Percentiles rank a stretch among this genome's conserved stretches.
Evolutionary conservation across 2,113 vertebrate species (phyloP).

Genomic region (Gopherus flavomarginatus): DNA sequence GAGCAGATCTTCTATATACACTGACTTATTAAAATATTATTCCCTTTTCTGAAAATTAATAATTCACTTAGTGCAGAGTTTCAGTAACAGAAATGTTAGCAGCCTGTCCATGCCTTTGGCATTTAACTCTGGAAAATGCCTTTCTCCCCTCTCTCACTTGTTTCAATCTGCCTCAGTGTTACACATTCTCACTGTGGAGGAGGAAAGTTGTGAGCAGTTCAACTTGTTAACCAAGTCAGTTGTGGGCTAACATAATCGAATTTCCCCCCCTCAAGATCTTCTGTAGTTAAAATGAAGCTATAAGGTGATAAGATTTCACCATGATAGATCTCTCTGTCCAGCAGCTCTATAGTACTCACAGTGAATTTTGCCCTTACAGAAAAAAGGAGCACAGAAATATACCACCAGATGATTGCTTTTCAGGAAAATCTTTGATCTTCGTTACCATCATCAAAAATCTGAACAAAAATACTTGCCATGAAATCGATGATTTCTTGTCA

Average conservation of each 20-base stretch:
- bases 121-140: neutral
- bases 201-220: neutral
- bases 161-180: neutral
- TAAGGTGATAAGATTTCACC: neutral
- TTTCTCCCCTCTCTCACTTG: neutral
- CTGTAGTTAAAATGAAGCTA: constrained; percentile 12
- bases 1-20: neutral
- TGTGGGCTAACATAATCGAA: neutral
- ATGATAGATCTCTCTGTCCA: neutral
- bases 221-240: neutral
- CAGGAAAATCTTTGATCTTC: neutral
- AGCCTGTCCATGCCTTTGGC: neutral
- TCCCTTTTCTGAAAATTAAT: neutral
- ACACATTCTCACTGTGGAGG: constrained; percentile 7
- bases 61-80: neutral
- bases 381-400: neutral
- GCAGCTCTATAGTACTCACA: neutral
- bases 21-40: neutral
- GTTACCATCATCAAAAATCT: neutral
- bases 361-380: neutral
- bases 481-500: neutral
- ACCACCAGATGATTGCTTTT: neutral
- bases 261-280: neutral
- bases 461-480: neutral
- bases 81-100: neutral